These are phyloP conservation scores for Erinaceus europaeus DNA, from an alignment of 2,113 vertebrate species.

Conservation along the genomic window DNA sequence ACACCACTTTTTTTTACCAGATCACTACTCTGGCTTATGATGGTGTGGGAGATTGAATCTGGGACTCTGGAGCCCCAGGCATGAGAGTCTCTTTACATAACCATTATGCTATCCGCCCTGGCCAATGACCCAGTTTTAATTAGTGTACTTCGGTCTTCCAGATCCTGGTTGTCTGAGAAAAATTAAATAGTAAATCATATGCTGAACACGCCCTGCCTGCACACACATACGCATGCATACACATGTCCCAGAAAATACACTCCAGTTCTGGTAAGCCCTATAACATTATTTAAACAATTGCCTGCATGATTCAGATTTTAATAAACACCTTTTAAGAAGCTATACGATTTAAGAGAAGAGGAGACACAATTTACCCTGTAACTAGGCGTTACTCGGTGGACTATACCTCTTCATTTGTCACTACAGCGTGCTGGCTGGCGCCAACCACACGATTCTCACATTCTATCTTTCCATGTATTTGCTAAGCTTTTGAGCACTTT, in stretches of 20 bases:
- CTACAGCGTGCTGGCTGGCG: neutral
- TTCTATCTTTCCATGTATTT: neutral
- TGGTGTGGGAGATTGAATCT: too few species aligned
- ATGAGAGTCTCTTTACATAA: too few species aligned
- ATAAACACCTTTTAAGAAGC: neutral
- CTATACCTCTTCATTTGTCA: neutral
- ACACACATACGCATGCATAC: neutral
- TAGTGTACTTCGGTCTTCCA: neutral
- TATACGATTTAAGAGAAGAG: neutral
- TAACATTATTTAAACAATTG: neutral
- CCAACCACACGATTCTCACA: neutral
- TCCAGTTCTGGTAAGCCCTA: neutral
- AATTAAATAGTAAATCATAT: neutral
- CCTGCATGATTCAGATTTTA: neutral
- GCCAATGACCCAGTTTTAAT: neutral
- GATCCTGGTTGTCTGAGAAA: conserved; percentile 4
- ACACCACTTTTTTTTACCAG: too few species aligned
- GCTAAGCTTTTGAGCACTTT: neutral
- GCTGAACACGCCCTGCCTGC: too few species aligned
- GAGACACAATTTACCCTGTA: neutral
- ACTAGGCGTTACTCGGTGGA: neutral
- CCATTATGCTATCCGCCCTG: too few species aligned
- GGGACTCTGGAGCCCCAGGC: too few species aligned
- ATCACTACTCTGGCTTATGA: too few species aligned
- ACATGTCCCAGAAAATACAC: neutral